Conservation (phyloP, 2,113 vertebrate species). For the Rhea pennata region DNA sequence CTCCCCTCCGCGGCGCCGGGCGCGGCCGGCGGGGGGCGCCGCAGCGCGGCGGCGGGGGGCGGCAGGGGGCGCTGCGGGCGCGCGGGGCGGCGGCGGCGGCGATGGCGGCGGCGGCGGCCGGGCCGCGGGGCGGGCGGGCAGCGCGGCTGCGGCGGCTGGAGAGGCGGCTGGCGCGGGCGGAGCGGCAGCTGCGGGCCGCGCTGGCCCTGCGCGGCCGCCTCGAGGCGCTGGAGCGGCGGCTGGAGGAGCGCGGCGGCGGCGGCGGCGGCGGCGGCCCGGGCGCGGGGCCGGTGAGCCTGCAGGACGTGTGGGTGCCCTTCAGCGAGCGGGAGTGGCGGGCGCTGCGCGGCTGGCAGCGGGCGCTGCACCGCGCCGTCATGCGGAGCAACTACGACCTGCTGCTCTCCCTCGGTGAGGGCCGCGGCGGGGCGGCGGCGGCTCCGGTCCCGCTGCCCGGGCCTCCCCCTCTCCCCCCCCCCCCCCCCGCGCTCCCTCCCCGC, state of each 20-base stretch:
- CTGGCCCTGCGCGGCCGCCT: background rate
- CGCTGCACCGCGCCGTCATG: background rate
- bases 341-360: conserved; percentile 4
- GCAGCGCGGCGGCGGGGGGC: too few relatives aligned
- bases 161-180: too few relatives aligned
- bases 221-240: background rate
- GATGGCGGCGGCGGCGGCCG: too few relatives aligned
- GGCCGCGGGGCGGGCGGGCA: too few relatives aligned
- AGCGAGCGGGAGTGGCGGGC: background rate
- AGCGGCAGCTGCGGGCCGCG: background rate
- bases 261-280: background rate
- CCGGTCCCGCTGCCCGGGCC: background rate
- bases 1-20: too few relatives aligned
- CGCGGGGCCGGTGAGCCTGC: background rate
- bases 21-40: too few relatives aligned
- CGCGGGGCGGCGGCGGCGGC: too few relatives aligned
- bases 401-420: background rate
- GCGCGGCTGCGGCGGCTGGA: too few relatives aligned
- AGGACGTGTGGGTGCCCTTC: background rate
- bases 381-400: background rate
- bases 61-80: too few relatives aligned
- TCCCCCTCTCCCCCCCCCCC: too few relatives aligned
- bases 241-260: background rate
- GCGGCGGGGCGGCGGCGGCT: too few relatives aligned
- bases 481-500: too few relatives aligned